Conservation (phyloP, 2,113 vertebrate genomes). For the Casuarius casuarius region DNA sequence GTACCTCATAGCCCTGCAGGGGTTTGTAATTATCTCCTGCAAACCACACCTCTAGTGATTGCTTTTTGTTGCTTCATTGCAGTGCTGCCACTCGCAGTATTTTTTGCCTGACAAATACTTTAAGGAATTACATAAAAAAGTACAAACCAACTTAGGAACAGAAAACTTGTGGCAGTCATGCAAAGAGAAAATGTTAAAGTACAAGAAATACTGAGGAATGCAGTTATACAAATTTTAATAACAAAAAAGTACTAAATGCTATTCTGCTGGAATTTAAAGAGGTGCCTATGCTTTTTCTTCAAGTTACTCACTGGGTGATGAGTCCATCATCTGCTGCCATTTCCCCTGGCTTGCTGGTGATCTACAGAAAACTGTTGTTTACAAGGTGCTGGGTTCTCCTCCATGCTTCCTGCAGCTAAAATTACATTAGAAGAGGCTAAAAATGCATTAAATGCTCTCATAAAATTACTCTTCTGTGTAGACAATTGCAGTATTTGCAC, state of each 20-base stretch:
- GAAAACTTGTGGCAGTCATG: background rate
- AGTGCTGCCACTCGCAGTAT: background rate
- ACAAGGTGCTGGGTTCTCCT: background rate
- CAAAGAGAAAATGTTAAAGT: background rate
- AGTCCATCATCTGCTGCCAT: background rate
- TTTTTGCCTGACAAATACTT: conserved; percentile 34
- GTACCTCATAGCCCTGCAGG: conserved; percentile 55
- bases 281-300: background rate
- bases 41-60: conserved; percentile 66
- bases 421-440: background rate
- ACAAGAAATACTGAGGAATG: background rate
- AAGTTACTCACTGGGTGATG: background rate
- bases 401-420: conserved; percentile 22
- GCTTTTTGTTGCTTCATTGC: conserved; percentile 32
- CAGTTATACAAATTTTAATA: background rate
- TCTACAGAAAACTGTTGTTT: conserved; percentile 8
- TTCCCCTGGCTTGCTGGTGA: background rate
- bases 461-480: conserved; percentile 26
- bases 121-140: background rate
- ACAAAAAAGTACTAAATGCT: background rate
- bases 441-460: background rate
- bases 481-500: background rate
- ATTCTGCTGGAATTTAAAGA: background rate
- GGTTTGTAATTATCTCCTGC: conserved; percentile 70
- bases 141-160: background rate